phyloP scores from a whole-genome alignment of 2,113 vertebrate genomes.

The Cricetomys ansorgei region DNA sequence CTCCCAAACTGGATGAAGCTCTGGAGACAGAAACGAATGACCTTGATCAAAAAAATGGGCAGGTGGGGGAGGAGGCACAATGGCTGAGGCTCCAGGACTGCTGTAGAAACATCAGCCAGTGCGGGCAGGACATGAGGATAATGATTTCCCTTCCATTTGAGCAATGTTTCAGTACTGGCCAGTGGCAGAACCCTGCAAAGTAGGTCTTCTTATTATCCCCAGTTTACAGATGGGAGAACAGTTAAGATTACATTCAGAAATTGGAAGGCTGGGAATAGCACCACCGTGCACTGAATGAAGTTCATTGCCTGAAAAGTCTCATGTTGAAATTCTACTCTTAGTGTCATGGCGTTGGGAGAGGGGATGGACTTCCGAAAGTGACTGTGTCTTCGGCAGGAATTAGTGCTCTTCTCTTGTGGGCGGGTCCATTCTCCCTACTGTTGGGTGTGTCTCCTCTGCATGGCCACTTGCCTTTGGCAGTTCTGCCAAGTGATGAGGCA shows the following conservation, averaged over 20 bases:
- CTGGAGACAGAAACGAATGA: conserved; percentile 71
- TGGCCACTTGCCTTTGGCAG: not conserved
- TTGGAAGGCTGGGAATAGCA: not conserved
- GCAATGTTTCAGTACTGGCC: not conserved
- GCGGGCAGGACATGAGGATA: not conserved
- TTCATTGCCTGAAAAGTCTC: not conserved
- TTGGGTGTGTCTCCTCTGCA: not conserved
- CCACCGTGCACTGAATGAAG: not conserved
- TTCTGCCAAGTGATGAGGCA: not conserved
- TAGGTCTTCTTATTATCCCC: not conserved
- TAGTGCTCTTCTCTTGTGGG: not conserved
- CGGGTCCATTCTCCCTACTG: not conserved
- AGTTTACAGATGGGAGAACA: not conserved
- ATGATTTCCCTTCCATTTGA: conserved; percentile 61
- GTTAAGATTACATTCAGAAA: not conserved
- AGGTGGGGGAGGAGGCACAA: conserved; percentile 52
- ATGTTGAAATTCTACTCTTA: not conserved
- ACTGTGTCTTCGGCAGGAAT: not conserved
- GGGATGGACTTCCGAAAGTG: too few species aligned
- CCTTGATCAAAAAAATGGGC: conserved; percentile 54
- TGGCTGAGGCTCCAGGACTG: conserved; percentile 28
- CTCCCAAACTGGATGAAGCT: conserved; percentile 63
- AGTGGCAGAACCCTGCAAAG: not conserved
- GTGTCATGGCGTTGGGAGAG: not conserved
- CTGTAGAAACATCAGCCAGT: not conserved